These are phyloP conservation scores for Clarias fuscus DNA, from an alignment of 2,797 vertebrate genomes.

Conservation along the genomic window DNA sequence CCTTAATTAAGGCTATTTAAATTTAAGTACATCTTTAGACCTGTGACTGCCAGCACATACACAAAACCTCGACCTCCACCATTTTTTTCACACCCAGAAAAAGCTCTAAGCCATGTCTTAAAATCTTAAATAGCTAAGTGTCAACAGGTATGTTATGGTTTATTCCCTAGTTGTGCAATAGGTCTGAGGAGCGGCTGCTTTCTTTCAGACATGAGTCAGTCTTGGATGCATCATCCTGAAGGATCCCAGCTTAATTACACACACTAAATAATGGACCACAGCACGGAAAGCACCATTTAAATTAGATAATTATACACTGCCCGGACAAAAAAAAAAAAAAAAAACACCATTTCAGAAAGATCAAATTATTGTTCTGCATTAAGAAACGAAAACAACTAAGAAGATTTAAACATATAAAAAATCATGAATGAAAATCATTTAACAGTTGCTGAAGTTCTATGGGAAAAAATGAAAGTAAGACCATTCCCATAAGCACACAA, in stretches of 20 bases:
- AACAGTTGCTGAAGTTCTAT: too few relatives aligned
- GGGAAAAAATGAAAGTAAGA: too few relatives aligned
- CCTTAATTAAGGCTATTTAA: slow-evolving; percentile 19
- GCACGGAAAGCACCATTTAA: slow-evolving; percentile 46
- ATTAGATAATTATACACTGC: slow-evolving; percentile 27
- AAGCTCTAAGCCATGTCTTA: slow-evolving; percentile 29
- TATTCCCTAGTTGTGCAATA: slow-evolving; percentile 51
- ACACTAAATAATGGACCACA: slow-evolving; percentile 67
- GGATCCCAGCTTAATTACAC: slow-evolving; percentile 71
- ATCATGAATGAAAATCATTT: too few relatives aligned
- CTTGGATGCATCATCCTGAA: slow-evolving; percentile 52
- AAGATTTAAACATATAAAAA: too few relatives aligned
- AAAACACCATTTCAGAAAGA: too few relatives aligned
- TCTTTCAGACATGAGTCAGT: slow-evolving; percentile 67
- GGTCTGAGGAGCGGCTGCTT: slow-evolving; percentile 31
- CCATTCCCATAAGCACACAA: too few relatives aligned
- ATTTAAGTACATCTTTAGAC: slow-evolving; percentile 3
- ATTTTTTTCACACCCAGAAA: slow-evolving; percentile 7
- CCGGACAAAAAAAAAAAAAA: too few relatives aligned
- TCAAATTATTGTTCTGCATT: too few relatives aligned
- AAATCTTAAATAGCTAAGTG: slow-evolving; percentile 36
- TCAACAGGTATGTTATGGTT: slow-evolving; percentile 27
- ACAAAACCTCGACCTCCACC: background rate
- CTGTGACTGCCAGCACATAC: background rate
- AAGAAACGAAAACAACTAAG: too few relatives aligned